Base-by-base conservation (phyloP, 1,140 invertebrate genomes). In the Drosophila kurseongensis region DNA sequence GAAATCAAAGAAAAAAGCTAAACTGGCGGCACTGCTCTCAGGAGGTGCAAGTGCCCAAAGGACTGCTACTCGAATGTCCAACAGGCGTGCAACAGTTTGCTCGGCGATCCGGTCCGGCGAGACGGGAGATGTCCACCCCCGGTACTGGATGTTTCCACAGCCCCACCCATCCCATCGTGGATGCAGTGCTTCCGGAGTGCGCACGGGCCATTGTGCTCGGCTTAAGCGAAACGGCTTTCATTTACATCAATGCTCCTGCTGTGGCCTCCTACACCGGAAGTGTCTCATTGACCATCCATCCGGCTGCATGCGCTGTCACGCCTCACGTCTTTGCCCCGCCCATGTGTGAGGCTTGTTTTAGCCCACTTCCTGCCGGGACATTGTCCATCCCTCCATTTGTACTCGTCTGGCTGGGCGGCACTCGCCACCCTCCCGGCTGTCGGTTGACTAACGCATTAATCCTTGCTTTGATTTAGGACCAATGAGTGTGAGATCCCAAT, bases 131-230 rank as follows among this genome's bases (percentile, higher is more conserved):
- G 60, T 32, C 14, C 54, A 29, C 27, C 32, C 45, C 27, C 23
- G 14, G 23, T 23, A 23, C 23, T 23, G 23, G 23, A 23, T 23
- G 23, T 23, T 23, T 23, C 23, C 23, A 23, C 23, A 23, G 23
- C 23, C 23, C 29, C 29, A 32, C 29, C 90, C 95, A 90, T 93
- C 96, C 94, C 29, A 94, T 96, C 23, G 74, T 96, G 35, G 96
- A 97, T 84, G 96, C 95, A 1, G 95, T 95, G 16, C 96, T 95
- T 93, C 96, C 96, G 23, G 96, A 96, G 88, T 97, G 96, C 80
- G 94, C 95, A 27, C 81, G 96, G 23, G 95, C 95, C 4, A 92
- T 97, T 48, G 94, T 95, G 5, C 94, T 96, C 78, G 93, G 93
- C 27, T 94, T 95, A 81, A 94, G 94, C 62, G 95, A 96, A 13